Percentiles rank a stretch among this genome's conserved stretches.
Evolutionary conservation across 2,797 vertebrate species (phyloP).

Genomic region (Loriculus beryllinus): DNA sequence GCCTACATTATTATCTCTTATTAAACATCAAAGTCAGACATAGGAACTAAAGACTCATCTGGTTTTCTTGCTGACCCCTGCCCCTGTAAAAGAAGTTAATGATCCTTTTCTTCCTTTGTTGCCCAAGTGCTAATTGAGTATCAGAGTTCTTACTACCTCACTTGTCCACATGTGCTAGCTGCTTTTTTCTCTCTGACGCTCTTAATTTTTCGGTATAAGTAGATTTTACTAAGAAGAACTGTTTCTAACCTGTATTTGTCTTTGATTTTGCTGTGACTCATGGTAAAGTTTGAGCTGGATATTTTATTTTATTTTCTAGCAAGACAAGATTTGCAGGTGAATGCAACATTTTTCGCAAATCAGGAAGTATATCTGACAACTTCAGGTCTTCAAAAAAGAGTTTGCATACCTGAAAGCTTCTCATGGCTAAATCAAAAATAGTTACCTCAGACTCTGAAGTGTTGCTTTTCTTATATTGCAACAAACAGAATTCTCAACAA

Average conservation of each 20-base stretch:
- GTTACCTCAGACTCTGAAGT: background rate
- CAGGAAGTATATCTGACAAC: background rate
- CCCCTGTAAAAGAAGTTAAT: background rate
- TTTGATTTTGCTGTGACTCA: background rate
- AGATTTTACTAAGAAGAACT: background rate
- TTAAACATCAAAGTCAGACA: background rate
- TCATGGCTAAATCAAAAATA: background rate
- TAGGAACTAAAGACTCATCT: background rate
- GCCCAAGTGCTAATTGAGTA: background rate
- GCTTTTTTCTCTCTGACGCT: background rate
- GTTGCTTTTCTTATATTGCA: background rate
- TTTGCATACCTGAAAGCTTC: background rate
- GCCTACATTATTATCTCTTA: background rate
- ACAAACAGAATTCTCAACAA: background rate
- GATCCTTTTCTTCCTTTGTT: background rate
- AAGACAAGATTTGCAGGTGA: background rate
- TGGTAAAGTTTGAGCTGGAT: background rate
- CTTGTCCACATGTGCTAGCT: background rate
- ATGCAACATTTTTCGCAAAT: background rate
- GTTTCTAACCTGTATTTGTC: background rate
- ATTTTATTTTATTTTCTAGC: background rate
- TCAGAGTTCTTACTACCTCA: background rate
- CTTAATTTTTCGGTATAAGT: background rate
- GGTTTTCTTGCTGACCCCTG: background rate
- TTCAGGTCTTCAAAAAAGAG: background rate